phyloP scores from a whole-genome alignment of 2,113 vertebrate species.

The Crotalus tigris region DNA sequence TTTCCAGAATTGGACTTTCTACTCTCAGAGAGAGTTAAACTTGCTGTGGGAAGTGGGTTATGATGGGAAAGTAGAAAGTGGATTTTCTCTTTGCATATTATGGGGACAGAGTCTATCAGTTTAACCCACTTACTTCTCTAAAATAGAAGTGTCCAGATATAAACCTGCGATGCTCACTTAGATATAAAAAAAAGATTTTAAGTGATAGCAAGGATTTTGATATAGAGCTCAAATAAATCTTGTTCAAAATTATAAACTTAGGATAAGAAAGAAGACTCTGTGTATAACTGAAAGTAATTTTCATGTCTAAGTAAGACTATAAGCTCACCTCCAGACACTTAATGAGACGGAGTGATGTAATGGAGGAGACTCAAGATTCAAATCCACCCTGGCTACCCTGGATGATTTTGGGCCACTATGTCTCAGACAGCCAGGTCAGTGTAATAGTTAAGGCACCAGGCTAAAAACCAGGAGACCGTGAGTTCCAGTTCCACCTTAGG shows the following conservation, averaged over 20 bases:
- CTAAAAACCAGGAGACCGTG: not conserved
- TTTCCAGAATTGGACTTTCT: no score
- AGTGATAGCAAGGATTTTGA: not conserved
- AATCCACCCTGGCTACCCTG: not conserved
- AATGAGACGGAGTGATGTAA: not conserved
- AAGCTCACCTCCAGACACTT: not conserved
- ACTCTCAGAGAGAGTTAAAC: no score
- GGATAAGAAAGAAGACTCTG: not conserved
- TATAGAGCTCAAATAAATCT: not conserved
- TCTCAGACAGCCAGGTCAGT: not conserved
- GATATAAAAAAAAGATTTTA: not conserved
- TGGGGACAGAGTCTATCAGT: not conserved
- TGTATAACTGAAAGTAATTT: not conserved
- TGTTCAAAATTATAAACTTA: not conserved
- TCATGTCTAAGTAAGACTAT: not conserved
- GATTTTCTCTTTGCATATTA: no score
- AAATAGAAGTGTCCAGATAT: not conserved
- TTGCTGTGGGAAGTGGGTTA: no score
- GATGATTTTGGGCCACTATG: not conserved
- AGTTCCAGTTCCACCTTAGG: not conserved
- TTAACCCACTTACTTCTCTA: not conserved
- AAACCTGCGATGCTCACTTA: not conserved
- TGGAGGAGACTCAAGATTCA: not conserved
- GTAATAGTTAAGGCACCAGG: not conserved
- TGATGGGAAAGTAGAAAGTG: no score